phyloP scores from a whole-genome alignment of 2,113 vertebrate genomes.

The Epinephelus lanceolatus region DNA sequence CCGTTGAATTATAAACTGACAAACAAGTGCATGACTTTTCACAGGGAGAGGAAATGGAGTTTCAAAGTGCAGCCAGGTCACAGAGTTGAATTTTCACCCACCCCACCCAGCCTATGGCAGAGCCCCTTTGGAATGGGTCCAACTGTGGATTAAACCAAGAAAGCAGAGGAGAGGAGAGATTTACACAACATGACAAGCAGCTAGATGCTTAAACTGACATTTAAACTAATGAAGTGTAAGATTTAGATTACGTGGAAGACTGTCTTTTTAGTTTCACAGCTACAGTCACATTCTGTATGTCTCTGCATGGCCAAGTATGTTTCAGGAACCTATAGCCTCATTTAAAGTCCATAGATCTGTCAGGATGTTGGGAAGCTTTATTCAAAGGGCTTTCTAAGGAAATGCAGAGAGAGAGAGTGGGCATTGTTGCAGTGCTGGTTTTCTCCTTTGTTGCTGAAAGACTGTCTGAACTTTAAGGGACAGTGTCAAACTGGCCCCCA shows the following conservation, averaged over 20 bases:
- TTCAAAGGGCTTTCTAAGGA: slow-evolving; percentile 16
- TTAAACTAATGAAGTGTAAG: slow-evolving; percentile 33
- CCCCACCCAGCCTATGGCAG: slow-evolving; percentile 4
- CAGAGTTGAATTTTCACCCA: slow-evolving; percentile 38
- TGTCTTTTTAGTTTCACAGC: slow-evolving; percentile 11
- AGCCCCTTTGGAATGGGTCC: slow-evolving; percentile 64
- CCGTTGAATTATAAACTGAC: slow-evolving; percentile 41
- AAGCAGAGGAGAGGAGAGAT: slow-evolving; percentile 54
- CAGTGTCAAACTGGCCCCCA: not conserved
- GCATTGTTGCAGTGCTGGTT: not conserved
- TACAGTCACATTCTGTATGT: not conserved
- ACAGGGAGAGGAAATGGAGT: slow-evolving; percentile 16
- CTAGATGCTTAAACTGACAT: slow-evolving; percentile 30
- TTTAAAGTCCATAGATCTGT: slow-evolving; percentile 35
- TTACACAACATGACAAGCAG: slow-evolving; percentile 51
- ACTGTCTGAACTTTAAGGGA: not conserved
- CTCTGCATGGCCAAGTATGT: not conserved
- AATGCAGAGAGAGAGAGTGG: not conserved
- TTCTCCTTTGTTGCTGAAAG: not conserved
- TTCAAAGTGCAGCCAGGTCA: slow-evolving; percentile 59
- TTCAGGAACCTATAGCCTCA: not conserved
- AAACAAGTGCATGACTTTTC: slow-evolving; percentile 26
- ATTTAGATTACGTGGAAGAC: slow-evolving; percentile 8
- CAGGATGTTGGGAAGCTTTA: slow-evolving; percentile 1
- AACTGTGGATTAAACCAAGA: slow-evolving; percentile 68